Conservation (phyloP, 2,797 vertebrate genomes). For the Glyptemys insculpta region DNA sequence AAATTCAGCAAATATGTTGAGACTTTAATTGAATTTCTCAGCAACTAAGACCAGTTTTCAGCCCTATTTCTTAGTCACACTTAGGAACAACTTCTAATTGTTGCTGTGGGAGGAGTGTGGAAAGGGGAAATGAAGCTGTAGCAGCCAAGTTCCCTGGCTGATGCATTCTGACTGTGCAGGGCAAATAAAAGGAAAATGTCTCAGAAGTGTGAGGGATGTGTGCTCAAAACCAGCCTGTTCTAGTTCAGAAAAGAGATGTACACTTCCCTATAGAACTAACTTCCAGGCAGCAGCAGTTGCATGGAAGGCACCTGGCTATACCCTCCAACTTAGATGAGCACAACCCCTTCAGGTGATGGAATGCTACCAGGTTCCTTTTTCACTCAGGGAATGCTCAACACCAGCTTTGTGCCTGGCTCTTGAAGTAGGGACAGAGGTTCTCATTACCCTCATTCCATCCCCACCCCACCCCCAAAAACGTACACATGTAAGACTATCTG, state of each 20-base stretch:
- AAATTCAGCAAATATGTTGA: background rate
- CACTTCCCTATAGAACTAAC: fast-evolving
- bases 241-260: fast-evolving
- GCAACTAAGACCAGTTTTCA: background rate
- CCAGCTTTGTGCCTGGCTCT: background rate
- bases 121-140: background rate
- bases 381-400: background rate
- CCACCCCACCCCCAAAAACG: background rate
- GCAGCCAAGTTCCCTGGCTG: background rate
- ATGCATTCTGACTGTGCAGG: background rate
- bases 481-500: background rate
- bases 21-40: slow-evolving; percentile 16
- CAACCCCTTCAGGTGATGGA: background rate
- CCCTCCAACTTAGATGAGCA: background rate
- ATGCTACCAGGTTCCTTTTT: background rate
- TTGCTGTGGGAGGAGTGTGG: background rate
- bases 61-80: background rate
- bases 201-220: fast-evolving
- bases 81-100: slow-evolving; percentile 2
- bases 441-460: background rate
- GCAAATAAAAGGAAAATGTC: background rate
- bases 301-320: background rate
- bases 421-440: background rate
- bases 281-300: background rate
- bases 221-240: background rate